Conservation (phyloP, 2,113 vertebrate genomes). For the Parotia lawesii region DNA sequence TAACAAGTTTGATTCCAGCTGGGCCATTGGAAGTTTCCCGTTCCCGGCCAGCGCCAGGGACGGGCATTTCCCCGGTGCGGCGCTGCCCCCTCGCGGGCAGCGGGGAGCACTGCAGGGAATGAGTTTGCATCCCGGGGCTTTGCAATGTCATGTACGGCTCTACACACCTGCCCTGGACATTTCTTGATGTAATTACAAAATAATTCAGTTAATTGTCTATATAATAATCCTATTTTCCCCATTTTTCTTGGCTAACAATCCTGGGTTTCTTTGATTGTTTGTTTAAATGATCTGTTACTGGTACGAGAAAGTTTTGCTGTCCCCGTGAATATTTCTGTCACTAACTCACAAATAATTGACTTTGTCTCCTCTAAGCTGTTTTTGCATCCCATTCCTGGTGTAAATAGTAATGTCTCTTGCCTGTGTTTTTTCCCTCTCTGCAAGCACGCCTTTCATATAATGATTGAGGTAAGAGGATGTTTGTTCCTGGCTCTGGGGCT, state of each 20-base stretch:
- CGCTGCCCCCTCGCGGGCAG: not conserved
- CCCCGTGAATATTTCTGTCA: not conserved
- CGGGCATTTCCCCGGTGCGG: not conserved
- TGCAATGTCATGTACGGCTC: fast-evolving
- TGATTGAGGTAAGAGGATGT: conserved; percentile 98
- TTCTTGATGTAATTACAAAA: not conserved
- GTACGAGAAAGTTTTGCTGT: not conserved
- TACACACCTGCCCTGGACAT: fast-evolving
- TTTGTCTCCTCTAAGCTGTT: conserved; percentile 31
- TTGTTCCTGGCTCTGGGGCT: conserved; percentile 68
- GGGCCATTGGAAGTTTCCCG: fast-evolving
- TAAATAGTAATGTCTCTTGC: conserved; percentile 87
- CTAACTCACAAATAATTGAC: not conserved
- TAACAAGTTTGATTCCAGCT: fast-evolving
- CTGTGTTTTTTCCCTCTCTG: conserved; percentile 82
- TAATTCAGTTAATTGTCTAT: not conserved
- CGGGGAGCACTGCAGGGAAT: not conserved
- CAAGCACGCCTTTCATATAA: conserved; percentile 99
- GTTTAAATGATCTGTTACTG: not conserved
- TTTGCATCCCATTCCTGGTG: conserved; percentile 74
- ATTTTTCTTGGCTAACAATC: not conserved
- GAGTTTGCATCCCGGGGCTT: fast-evolving
- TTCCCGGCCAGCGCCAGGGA: not conserved
- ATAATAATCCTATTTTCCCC: not conserved
- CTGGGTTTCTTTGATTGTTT: not conserved